A percentile compares a stretch with the other conserved stretches of the same genome.
Evolutionary conservation across 2,888 invertebrate species (phyloP).

Genomic region (Patella ulyssiponensis): DNA sequence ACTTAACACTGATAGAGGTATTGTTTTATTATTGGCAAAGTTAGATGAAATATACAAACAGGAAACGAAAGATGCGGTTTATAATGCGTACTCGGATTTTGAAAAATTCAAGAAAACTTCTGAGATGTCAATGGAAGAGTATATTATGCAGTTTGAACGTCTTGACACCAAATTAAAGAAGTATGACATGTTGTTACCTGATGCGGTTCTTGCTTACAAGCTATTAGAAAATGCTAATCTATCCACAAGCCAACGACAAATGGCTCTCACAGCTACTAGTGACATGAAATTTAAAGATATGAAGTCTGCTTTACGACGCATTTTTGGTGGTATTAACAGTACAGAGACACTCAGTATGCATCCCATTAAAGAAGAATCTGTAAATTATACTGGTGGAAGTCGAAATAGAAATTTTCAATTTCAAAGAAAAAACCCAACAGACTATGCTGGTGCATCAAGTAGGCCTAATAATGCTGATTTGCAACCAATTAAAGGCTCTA

Average conservation of each 20-base stretch:
- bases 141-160: constrained; percentile 9
- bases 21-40: background rate
- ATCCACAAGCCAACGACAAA: constrained; percentile 18
- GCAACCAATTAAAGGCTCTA: background rate
- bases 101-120: background rate
- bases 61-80: background rate
- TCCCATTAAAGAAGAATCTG: background rate
- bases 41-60: background rate
- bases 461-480: background rate
- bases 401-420: background rate
- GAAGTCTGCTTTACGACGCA: constrained; percentile 32
- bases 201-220: constrained; percentile 14
- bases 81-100: constrained; percentile 1
- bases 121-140: constrained; percentile 1
- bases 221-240: constrained; percentile 21
- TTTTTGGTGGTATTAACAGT: constrained; percentile 9
- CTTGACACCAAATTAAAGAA: background rate
- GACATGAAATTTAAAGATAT: constrained; percentile 21
- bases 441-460: background rate
- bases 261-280: constrained; percentile 25
- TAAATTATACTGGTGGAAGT: background rate
- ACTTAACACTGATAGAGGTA: background rate
- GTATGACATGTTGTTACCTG: constrained; percentile 3
- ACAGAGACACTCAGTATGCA: background rate
- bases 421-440: background rate